A percentile compares a stretch with the other conserved stretches of the same genome.
Evolutionary conservation across 2,888 invertebrate species (phyloP).

Genomic region (Cerceris rybyensis): DNA sequence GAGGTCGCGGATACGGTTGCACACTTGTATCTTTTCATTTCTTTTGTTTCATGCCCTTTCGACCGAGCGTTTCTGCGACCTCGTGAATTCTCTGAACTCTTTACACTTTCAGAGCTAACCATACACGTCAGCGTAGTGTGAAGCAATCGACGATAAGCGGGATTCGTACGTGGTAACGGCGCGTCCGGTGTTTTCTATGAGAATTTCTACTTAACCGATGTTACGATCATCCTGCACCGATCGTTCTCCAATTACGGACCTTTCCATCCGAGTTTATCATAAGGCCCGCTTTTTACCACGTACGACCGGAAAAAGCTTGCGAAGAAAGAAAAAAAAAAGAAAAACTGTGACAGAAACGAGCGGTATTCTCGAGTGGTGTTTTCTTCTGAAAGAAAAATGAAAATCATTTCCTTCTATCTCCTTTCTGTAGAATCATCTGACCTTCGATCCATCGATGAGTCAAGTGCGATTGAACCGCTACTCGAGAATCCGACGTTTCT

Average conservation of each 20-base stretch:
- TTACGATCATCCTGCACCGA: neutral
- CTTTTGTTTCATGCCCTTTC: too few relatives aligned
- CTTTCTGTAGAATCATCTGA: too few relatives aligned
- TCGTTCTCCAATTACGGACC: neutral
- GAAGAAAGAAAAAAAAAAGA: neutral
- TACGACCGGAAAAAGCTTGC: conserved; percentile 12
- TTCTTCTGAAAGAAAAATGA: conserved; percentile 1
- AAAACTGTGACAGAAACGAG: conserved; percentile 13
- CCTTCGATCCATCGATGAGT: neutral
- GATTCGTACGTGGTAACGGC: conserved; percentile 10
- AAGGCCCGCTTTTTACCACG: conserved; percentile 8
- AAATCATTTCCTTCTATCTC: neutral
- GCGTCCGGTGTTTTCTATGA: neutral
- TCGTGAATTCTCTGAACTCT: too few relatives aligned
- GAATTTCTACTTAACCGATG: conserved; percentile 2
- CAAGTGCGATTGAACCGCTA: conserved; percentile 13
- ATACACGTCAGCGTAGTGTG: conserved; percentile 2
- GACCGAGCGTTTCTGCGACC: too few relatives aligned
- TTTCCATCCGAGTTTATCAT: neutral
- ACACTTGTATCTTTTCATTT: too few relatives aligned
- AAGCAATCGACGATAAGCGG: neutral
- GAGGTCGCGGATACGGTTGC: too few relatives aligned
- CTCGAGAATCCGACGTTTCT: conserved; percentile 24
- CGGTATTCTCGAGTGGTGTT: conserved; percentile 29
- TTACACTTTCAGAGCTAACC: too few relatives aligned